Percentiles rank a stretch among this genome's conserved stretches.
Evolutionary conservation across 2,797 vertebrate species (phyloP).

Genomic region (Cirrhinus molitorella): DNA sequence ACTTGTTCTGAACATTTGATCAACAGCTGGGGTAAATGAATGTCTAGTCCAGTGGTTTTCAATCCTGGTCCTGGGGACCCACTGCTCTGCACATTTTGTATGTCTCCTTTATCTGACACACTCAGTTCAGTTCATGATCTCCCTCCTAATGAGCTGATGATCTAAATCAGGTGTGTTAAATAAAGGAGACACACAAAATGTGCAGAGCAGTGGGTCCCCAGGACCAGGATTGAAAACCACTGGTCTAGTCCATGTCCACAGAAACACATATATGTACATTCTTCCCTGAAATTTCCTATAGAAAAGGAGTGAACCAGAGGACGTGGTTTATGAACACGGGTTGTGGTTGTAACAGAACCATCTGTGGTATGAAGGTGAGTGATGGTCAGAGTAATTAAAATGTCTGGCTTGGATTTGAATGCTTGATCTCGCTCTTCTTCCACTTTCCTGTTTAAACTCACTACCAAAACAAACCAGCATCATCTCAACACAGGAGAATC

Average conservation of each 20-base stretch:
- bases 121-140: too few relatives aligned
- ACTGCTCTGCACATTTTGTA: too few relatives aligned
- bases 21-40: not conserved
- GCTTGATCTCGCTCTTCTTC: slow-evolving; percentile 80
- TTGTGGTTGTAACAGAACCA: slow-evolving; percentile 3
- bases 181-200: too few relatives aligned
- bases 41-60: too few relatives aligned
- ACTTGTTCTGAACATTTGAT: not conserved
- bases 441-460: slow-evolving; percentile 59
- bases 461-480: slow-evolving; percentile 32
- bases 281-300: not conserved
- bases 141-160: too few relatives aligned
- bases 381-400: slow-evolving; percentile 22
- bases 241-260: not conserved
- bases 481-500: slow-evolving; percentile 45
- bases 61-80: too few relatives aligned
- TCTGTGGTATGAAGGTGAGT: slow-evolving; percentile 35
- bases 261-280: not conserved
- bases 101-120: too few relatives aligned
- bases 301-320: not conserved
- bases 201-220: too few relatives aligned
- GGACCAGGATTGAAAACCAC: too few relatives aligned
- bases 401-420: slow-evolving; percentile 68
- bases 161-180: too few relatives aligned
- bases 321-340: not conserved